These are phyloP conservation scores for Archaeoteleia sp. DNA, from an alignment of 2,888 invertebrate species.

Conservation along the genomic window DNA sequence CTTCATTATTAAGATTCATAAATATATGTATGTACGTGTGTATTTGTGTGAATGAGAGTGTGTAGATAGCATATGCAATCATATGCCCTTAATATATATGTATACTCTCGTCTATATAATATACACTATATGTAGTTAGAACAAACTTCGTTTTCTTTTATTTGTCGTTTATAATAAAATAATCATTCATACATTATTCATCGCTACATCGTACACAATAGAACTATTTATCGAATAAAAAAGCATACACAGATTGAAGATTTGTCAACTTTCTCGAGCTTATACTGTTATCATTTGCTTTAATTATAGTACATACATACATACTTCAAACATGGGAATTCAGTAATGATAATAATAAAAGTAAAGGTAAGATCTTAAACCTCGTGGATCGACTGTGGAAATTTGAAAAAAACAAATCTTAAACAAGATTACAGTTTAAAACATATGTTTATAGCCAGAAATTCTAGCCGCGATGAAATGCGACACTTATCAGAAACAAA, in stretches of 20 bases:
- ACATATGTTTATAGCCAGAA: too few species aligned
- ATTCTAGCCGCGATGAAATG: too few species aligned
- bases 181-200: slow-evolving; percentile 21
- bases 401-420: not conserved
- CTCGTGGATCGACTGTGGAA: slow-evolving; percentile 20
- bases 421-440: not conserved
- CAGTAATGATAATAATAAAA: not conserved
- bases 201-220: slow-evolving; percentile 12
- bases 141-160: slow-evolving; percentile 26
- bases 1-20: slow-evolving; percentile 48
- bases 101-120: slow-evolving; percentile 30
- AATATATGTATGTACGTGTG: slow-evolving; percentile 46
- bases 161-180: slow-evolving; percentile 31
- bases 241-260: slow-evolving; percentile 6
- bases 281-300: too few species aligned
- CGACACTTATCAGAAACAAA: not conserved
- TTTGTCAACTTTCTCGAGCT: slow-evolving; percentile 5
- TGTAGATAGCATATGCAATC: slow-evolving; percentile 2
- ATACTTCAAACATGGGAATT: not conserved
- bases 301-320: slow-evolving; percentile 16
- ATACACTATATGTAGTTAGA: slow-evolving; percentile 39
- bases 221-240: slow-evolving; percentile 5
- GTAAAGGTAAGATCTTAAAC: slow-evolving; percentile 6
- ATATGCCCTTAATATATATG: slow-evolving; percentile 5
- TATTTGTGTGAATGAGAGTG: slow-evolving; percentile 26